A percentile compares a stretch with the other conserved stretches of the same genome.
phyloP scores from a whole-genome alignment of 1,140 invertebrate genomes.

The Drosophila paulistorum region DNA sequence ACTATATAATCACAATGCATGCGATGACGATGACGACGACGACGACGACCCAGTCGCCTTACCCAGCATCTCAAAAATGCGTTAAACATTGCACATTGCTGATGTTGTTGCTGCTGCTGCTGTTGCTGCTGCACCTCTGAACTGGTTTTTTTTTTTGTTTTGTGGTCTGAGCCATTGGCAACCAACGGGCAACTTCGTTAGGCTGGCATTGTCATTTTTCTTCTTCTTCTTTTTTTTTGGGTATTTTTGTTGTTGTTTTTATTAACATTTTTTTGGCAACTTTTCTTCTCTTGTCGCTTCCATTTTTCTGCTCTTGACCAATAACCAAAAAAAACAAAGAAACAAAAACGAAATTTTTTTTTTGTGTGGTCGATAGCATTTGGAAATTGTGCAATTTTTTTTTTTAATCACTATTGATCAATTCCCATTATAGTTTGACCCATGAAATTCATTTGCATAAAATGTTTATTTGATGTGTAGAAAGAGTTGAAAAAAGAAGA shows the following conservation, averaged over 20 bases:
- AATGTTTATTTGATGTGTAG: conserved; percentile 20
- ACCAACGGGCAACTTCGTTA: conserved; percentile 20
- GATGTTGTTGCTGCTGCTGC: conserved; percentile 38
- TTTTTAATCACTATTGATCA: conserved; percentile 44
- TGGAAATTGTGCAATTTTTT: conserved; percentile 55
- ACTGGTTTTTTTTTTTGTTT: conserved; percentile 35
- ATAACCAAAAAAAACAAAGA: not conserved
- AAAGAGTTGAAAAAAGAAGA: not conserved
- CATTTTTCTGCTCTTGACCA: conserved; percentile 29
- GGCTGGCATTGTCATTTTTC: conserved; percentile 19
- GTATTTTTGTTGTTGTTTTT: not conserved
- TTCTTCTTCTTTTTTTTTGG: conserved; percentile 19
- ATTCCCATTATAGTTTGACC: conserved; percentile 54
- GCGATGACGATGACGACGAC: conserved; percentile 5
- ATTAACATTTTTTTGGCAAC: conserved; percentile 42
- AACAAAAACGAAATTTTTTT: conserved; percentile 29
- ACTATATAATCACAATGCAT: conserved; percentile 49
- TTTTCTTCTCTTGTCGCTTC: conserved; percentile 32
- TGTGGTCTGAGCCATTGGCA: conserved; percentile 26
- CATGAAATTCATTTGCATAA: conserved; percentile 75
- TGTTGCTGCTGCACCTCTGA: conserved; percentile 56
- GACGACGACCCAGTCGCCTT: conserved; percentile 14
- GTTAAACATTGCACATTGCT: conserved; percentile 59
- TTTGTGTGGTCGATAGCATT: conserved; percentile 23
- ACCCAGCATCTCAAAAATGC: conserved; percentile 50